phyloP scores from a whole-genome alignment of 2,888 invertebrate genomes.

The Eilema depressum region DNA sequence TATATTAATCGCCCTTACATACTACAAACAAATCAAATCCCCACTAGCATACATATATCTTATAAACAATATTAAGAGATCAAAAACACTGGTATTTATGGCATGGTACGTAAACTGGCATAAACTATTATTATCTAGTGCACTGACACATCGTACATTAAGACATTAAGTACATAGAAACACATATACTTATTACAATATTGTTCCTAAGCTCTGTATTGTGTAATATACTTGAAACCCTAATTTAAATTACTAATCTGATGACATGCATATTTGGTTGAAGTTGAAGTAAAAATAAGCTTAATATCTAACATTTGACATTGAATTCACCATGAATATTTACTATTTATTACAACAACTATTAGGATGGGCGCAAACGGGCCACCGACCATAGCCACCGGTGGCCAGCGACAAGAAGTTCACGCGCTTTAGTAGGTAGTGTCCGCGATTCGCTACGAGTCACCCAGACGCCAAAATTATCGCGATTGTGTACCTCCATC shows the following conservation, averaged over 20 bases:
- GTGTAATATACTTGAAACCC: not conserved
- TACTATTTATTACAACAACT: slow-evolving; percentile 1
- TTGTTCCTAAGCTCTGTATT: not conserved
- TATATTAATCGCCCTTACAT: slow-evolving; percentile 37
- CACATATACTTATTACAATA: slow-evolving; percentile 1
- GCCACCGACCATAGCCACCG: too few species aligned
- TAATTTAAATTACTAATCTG: not conserved
- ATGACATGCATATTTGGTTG: not conserved
- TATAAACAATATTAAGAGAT: slow-evolving; percentile 25
- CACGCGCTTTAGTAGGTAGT: too few species aligned
- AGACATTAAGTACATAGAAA: not conserved
- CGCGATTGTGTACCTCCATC: too few species aligned
- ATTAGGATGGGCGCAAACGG: too few species aligned
- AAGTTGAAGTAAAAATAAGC: not conserved
- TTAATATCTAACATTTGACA: not conserved
- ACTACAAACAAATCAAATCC: slow-evolving; percentile 40
- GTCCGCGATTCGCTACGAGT: too few species aligned
- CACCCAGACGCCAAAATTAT: too few species aligned
- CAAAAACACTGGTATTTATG: not conserved
- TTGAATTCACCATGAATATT: not conserved
- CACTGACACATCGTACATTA: not conserved
- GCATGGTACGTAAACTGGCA: not conserved
- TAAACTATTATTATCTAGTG: not conserved
- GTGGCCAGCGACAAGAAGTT: too few species aligned
- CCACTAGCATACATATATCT: slow-evolving; percentile 19